Evolutionary conservation across 2,888 invertebrate species (phyloP).

Genomic region (Macrophya alboannulata): DNA sequence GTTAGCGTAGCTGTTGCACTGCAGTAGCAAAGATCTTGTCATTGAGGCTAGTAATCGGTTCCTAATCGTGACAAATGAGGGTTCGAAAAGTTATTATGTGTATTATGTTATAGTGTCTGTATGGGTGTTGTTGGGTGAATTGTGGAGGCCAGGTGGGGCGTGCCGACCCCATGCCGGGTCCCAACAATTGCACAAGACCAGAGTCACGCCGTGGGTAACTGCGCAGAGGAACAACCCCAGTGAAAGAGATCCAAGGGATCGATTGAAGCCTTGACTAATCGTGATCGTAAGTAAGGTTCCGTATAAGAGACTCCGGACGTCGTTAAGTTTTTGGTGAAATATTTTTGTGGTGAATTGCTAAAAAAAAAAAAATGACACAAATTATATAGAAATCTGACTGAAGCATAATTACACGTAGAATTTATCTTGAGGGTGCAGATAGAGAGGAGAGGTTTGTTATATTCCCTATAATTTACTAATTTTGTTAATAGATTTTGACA

Average conservation of each 20-base stretch:
- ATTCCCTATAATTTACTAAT: conserved; percentile 1
- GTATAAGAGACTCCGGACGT: not conserved
- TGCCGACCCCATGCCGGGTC: conserved; percentile 70
- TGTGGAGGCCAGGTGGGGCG: conserved; percentile 75
- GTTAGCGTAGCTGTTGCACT: not conserved
- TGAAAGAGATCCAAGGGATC: conserved; percentile 25
- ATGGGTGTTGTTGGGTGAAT: conserved; percentile 68
- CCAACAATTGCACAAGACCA: conserved; percentile 75
- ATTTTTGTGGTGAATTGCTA: not conserved
- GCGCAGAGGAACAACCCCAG: not conserved
- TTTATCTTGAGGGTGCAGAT: not conserved
- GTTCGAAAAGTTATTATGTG: conserved; percentile 64
- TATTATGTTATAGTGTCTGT: conserved; percentile 58
- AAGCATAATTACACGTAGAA: not conserved
- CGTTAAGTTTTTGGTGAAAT: not conserved
- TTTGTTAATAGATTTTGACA: conserved; percentile 27
- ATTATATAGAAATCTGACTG: not conserved
- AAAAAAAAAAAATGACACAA: not conserved
- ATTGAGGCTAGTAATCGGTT: conserved; percentile 76
- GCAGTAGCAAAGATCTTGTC: conserved; percentile 71
- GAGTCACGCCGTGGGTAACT: conserved; percentile 25
- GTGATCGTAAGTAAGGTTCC: not conserved
- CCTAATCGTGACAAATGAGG: conserved; percentile 78
- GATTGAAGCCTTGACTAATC: conserved; percentile 17
- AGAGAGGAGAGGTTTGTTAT: not conserved